phyloP scores from a whole-genome alignment of 2,888 invertebrate species.

The Cosmorhoe ocellata region DNA sequence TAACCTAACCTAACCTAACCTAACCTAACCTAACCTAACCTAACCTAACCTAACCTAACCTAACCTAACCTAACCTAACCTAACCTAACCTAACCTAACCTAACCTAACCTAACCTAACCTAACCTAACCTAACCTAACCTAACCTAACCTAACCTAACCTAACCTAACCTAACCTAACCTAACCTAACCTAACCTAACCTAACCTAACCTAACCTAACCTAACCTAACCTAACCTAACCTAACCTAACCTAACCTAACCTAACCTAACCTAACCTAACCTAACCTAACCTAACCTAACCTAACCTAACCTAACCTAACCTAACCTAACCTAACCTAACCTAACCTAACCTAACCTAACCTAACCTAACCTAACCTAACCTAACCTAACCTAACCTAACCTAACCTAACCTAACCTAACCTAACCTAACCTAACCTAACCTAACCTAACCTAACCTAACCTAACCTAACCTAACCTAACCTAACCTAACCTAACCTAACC shows the following conservation, averaged over 20 bases:
- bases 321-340: slow-evolving; percentile 22
- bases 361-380: slow-evolving; percentile 35
- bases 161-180: slow-evolving; percentile 22
- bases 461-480: slow-evolving; percentile 32
- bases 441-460: slow-evolving; percentile 34
- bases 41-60: slow-evolving; percentile 25
- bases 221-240: slow-evolving; percentile 25
- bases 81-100: slow-evolving; percentile 27
- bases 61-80: slow-evolving; percentile 26
- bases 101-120: slow-evolving; percentile 31
- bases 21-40: slow-evolving; percentile 30
- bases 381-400: slow-evolving; percentile 34
- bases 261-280: slow-evolving; percentile 32
- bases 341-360: slow-evolving; percentile 37
- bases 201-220: slow-evolving; percentile 31
- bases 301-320: slow-evolving; percentile 36
- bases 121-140: slow-evolving; percentile 18
- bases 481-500: slow-evolving; percentile 21
- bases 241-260: slow-evolving; percentile 24
- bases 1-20: slow-evolving; percentile 35
- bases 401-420: slow-evolving; percentile 32
- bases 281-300: slow-evolving; percentile 31
- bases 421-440: slow-evolving; percentile 31
- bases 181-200: slow-evolving; percentile 29
- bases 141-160: slow-evolving; percentile 15